These are phyloP conservation scores for Nemotelus pantherinus DNA, from an alignment of 2,888 invertebrate genomes.

Conservation along the genomic window DNA sequence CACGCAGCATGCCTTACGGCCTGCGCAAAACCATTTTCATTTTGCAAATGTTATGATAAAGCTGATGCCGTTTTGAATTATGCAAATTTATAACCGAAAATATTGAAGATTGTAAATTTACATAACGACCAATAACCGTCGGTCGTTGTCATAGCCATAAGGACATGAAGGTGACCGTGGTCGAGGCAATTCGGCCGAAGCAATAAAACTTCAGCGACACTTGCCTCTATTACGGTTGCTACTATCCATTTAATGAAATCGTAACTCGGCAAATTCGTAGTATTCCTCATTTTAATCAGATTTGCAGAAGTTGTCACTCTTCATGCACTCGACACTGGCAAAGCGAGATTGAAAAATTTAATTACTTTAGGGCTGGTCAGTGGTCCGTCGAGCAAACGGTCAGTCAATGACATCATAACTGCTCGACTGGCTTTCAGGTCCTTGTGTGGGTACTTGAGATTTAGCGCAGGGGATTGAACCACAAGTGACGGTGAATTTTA, in stretches of 20 bases:
- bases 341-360: slow-evolving; percentile 33
- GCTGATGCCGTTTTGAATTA: slow-evolving; percentile 36
- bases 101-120: slow-evolving; percentile 47
- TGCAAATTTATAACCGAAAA: slow-evolving; percentile 45
- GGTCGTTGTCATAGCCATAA: not conserved
- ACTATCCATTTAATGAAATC: slow-evolving; percentile 31
- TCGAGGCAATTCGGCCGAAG: not conserved
- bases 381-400: slow-evolving; percentile 2
- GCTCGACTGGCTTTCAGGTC: slow-evolving; percentile 21
- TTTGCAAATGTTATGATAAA: slow-evolving; percentile 31
- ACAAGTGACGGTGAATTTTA: too few species aligned
- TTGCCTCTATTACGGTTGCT: not conserved
- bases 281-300: slow-evolving; percentile 24
- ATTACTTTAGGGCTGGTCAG: slow-evolving; percentile 36
- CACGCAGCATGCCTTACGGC: not conserved
- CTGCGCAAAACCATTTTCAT: not conserved
- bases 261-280: not conserved
- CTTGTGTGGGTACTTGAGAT: not conserved
- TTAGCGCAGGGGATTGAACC: too few species aligned
- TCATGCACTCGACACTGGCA: not conserved
- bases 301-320: not conserved
- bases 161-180: not conserved
- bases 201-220: not conserved
- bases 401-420: slow-evolving; percentile 29
- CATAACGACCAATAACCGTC: slow-evolving; percentile 47